phyloP scores from a whole-genome alignment of 2,888 invertebrate genomes.

The Hypena proboscidalis region DNA sequence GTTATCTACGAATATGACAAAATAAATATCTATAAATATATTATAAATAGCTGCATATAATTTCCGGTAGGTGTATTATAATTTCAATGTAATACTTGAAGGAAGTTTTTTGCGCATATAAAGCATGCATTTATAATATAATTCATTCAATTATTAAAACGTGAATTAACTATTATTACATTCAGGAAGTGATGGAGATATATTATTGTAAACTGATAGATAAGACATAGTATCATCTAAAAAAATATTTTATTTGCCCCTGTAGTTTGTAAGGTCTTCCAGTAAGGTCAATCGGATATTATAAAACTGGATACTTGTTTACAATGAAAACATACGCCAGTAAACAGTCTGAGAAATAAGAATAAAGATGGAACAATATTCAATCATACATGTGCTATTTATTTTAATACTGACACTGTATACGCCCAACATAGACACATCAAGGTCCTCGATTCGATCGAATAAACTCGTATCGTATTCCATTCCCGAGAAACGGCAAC shows the following conservation, averaged over 20 bases:
- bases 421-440: slow-evolving; percentile 36
- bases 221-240: slow-evolving; percentile 28
- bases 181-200: slow-evolving; percentile 28
- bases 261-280: slow-evolving; percentile 59
- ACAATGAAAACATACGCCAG: slow-evolving; percentile 59
- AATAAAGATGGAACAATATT: slow-evolving; percentile 48
- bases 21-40: slow-evolving; percentile 6
- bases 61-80: slow-evolving; percentile 19
- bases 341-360: slow-evolving; percentile 55
- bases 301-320: slow-evolving; percentile 67
- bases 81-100: slow-evolving; percentile 21
- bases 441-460: slow-evolving; percentile 23
- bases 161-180: slow-evolving; percentile 1
- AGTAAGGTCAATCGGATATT: slow-evolving; percentile 71
- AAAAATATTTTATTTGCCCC: slow-evolving; percentile 31
- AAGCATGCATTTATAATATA: neutral
- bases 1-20: neutral
- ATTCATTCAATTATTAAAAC: slow-evolving; percentile 7
- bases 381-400: slow-evolving; percentile 30
- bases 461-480: slow-evolving; percentile 55
- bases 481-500: slow-evolving; percentile 55
- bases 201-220: slow-evolving; percentile 5
- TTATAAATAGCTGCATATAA: slow-evolving; percentile 5
- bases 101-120: slow-evolving; percentile 17
- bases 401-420: slow-evolving; percentile 40